These are phyloP conservation scores for Romanogobio albipinnatus DNA, from an alignment of 2,113 vertebrate species.

Conservation along the genomic window DNA sequence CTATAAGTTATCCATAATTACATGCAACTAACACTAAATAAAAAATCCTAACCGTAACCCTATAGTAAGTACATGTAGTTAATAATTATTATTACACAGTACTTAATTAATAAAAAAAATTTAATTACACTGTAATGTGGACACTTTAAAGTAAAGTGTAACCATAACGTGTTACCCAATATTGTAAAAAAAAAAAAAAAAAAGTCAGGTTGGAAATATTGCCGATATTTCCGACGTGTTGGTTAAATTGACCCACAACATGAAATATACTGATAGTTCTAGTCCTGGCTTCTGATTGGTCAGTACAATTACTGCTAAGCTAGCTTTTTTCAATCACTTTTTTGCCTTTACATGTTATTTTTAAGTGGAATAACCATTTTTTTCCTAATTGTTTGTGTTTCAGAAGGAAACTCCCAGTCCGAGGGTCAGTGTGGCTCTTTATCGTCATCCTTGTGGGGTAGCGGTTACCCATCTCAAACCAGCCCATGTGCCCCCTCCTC, in stretches of 20 bases:
- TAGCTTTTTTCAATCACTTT: background rate
- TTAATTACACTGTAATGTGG: too few relatives aligned
- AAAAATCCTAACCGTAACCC: too few relatives aligned
- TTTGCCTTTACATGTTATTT: too few relatives aligned
- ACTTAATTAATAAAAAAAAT: too few relatives aligned
- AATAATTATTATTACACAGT: too few relatives aligned
- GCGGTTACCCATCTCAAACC: conserved; percentile 84
- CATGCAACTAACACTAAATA: too few relatives aligned
- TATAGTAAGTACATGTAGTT: too few relatives aligned
- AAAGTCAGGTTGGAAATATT: background rate
- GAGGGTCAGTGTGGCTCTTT: conserved; percentile 85
- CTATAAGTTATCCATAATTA: too few relatives aligned
- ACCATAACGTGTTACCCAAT: too few relatives aligned
- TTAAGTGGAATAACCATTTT: background rate
- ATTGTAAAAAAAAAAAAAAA: background rate
- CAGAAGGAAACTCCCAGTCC: conserved; percentile 69
- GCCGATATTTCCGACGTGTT: background rate
- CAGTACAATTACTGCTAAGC: background rate
- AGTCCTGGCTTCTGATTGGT: conserved; percentile 1
- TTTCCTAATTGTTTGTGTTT: background rate
- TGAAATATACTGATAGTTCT: background rate
- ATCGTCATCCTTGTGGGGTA: conserved; percentile 86
- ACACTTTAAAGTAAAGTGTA: too few relatives aligned
- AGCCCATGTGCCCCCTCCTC: conserved; percentile 82
- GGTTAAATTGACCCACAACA: too few relatives aligned